A percentile compares a stretch with the other conserved stretches of the same genome.
Conservation (phyloP, 35 echinoderm and acorn worm species). For the Holothuria glaberrima region DNA sequence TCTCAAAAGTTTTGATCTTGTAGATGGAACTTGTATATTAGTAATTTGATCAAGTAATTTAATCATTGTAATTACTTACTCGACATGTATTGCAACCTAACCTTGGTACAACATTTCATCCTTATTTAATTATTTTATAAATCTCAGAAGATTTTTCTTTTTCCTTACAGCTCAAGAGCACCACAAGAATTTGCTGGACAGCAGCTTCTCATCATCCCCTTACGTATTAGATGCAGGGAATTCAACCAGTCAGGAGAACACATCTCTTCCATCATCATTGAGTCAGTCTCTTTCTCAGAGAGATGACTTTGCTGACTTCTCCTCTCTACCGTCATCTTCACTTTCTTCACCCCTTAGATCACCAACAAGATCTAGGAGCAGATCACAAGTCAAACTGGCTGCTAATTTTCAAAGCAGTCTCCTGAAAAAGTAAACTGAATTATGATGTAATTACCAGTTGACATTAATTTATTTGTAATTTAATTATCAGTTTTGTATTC, state of each 20-base stretch:
- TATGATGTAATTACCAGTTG: neutral
- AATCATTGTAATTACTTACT: too few species aligned
- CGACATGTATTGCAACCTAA: too few species aligned
- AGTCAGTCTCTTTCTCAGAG: constrained; percentile 48
- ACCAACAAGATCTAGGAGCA: constrained; percentile 49
- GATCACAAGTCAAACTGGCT: constrained; percentile 50
- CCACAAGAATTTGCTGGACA: constrained; percentile 51
- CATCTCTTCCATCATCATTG: constrained; percentile 39
- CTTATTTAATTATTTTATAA: too few species aligned
- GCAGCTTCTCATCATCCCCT: constrained; percentile 36
- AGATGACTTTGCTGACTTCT: constrained; percentile 54
- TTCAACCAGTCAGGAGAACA: constrained; percentile 36
- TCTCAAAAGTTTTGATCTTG: too few species aligned
- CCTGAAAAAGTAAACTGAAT: constrained; percentile 9
- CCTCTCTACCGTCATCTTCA: constrained; percentile 16
- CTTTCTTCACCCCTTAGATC: constrained; percentile 37
- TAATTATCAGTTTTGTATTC: too few species aligned
- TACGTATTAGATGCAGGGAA: neutral
- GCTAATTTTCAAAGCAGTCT: constrained; percentile 53
- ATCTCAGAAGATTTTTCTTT: neutral
- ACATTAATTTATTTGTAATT: too few species aligned
- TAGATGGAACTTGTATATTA: too few species aligned
- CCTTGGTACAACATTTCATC: too few species aligned
- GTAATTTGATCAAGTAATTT: too few species aligned
- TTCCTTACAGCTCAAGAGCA: neutral